Conservation (phyloP, 2,113 vertebrate species). For the Rissa tridactyla region DNA sequence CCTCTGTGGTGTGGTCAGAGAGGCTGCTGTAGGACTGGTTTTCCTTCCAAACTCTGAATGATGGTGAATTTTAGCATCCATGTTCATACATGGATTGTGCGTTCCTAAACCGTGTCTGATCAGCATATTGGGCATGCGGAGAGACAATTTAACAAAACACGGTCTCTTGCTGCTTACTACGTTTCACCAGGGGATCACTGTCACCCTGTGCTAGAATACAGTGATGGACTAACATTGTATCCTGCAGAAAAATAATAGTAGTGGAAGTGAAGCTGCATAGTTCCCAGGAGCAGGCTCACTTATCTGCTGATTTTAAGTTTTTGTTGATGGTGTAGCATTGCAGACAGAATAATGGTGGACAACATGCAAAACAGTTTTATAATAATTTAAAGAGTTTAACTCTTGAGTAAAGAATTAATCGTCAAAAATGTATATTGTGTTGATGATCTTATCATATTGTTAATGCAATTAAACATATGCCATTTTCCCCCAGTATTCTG, state of each 20-base stretch:
- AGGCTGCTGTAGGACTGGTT: neutral
- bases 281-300: neutral
- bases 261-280: neutral
- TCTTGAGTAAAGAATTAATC: neutral
- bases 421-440: neutral
- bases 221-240: neutral
- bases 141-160: neutral
- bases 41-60: neutral
- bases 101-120: neutral
- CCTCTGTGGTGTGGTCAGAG: neutral
- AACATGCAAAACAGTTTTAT: neutral
- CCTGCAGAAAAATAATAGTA: neutral
- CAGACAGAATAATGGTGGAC: neutral
- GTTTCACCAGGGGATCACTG: neutral
- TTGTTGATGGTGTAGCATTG: neutral
- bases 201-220: neutral
- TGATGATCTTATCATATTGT: neutral
- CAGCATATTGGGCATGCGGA: accelerated
- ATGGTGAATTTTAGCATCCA: neutral
- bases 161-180: accelerated
- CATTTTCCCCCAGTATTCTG: neutral
- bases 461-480: neutral
- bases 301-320: neutral
- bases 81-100: neutral
- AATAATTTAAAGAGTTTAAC: neutral